Evolutionary conservation across 2,797 vertebrate species (phyloP).

Genomic region (Hephaestus fuliginosus): DNA sequence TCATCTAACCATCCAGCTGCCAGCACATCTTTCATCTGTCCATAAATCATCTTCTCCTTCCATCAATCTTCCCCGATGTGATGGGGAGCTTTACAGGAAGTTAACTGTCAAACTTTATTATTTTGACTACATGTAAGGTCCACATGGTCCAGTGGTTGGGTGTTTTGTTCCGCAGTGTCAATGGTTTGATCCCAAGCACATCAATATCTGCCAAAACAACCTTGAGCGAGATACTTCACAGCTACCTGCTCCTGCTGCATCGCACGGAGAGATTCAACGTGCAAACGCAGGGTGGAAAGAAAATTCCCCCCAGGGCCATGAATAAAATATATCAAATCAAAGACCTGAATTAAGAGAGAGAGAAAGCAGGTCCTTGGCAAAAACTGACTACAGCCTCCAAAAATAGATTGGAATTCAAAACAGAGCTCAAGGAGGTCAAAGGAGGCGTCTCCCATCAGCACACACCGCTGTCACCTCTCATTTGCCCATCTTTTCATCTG

Average conservation of each 20-base stretch:
- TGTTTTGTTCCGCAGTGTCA: slow-evolving; percentile 38
- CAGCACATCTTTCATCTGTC: slow-evolving; percentile 44
- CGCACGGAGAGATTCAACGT: slow-evolving; percentile 1
- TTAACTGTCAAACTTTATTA: slow-evolving; percentile 55
- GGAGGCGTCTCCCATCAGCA: slow-evolving; percentile 65
- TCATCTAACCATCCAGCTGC: slow-evolving; percentile 26
- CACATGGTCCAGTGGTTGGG: slow-evolving; percentile 34
- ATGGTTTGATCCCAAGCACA: slow-evolving; percentile 46
- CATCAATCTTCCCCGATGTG: slow-evolving; percentile 33
- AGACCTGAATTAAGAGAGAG: slow-evolving; percentile 37
- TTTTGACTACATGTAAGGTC: slow-evolving; percentile 42
- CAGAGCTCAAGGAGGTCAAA: slow-evolving; percentile 51
- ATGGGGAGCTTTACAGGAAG: slow-evolving; percentile 49
- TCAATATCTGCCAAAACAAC: slow-evolving; percentile 62
- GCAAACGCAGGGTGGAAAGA: neutral
- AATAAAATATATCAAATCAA: slow-evolving; percentile 52
- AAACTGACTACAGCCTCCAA: slow-evolving; percentile 32
- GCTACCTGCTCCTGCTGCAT: slow-evolving; percentile 25
- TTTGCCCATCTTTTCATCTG: slow-evolving; percentile 65
- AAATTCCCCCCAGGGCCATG: slow-evolving; percentile 16
- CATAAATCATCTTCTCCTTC: slow-evolving; percentile 59
- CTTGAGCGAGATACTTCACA: slow-evolving; percentile 33
- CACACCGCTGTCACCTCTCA: slow-evolving; percentile 55
- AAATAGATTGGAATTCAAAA: slow-evolving; percentile 70
- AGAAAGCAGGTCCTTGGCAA: slow-evolving; percentile 17